Evolutionary conservation across 2,113 vertebrate species (phyloP).

Genomic region (Pycnonotus jocosus): DNA sequence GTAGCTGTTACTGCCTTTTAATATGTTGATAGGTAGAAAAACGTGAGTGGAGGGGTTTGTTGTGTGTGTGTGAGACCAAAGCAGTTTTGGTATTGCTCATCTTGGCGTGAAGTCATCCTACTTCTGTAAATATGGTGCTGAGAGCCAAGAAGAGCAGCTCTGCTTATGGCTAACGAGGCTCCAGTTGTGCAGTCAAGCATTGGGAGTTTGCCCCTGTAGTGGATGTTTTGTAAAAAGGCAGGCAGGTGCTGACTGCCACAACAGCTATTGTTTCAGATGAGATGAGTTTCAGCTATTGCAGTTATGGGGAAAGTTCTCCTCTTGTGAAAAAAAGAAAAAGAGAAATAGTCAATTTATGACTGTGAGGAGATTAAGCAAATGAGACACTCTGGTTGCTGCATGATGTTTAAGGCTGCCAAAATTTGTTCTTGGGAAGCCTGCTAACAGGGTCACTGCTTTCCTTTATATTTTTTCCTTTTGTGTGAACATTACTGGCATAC

Average conservation of each 20-base stretch:
- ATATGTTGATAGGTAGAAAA: neutral
- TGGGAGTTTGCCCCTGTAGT: neutral
- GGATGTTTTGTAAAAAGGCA: neutral
- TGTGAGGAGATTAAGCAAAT: neutral
- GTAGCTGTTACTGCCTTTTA: neutral
- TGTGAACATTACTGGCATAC: neutral
- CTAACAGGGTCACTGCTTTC: neutral
- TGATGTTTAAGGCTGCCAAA: neutral
- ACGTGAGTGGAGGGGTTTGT: neutral
- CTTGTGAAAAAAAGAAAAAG: neutral
- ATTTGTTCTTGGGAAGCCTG: neutral
- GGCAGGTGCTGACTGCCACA: neutral
- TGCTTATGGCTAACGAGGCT: neutral
- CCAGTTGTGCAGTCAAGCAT: neutral
- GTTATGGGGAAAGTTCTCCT: neutral
- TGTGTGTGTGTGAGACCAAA: neutral
- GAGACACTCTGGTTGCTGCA: neutral
- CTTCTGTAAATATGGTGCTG: neutral
- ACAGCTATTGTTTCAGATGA: neutral
- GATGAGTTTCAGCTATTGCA: neutral
- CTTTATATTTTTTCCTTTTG: neutral
- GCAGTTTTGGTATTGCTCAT: constrained; percentile 42
- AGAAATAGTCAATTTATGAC: neutral
- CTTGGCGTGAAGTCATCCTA: neutral
- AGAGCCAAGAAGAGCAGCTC: neutral